A percentile compares a stretch with the other conserved stretches of the same genome.
Conservation (phyloP, 2,797 vertebrate species). For the Loris lydekkerianus region DNA sequence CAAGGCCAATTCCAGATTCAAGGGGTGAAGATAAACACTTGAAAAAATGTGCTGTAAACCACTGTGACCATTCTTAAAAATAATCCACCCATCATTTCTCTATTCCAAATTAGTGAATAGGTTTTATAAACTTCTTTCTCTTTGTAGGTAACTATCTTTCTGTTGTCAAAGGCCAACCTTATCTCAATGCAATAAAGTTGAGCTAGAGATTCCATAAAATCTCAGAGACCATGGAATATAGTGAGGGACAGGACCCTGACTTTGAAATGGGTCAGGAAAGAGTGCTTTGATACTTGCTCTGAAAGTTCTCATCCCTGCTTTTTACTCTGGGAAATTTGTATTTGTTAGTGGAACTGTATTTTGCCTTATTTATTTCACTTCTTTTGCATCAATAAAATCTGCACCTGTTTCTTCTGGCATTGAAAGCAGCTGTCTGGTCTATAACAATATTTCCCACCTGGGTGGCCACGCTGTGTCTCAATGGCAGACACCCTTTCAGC, state of each 20-base stretch:
- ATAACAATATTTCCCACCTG: conserved; percentile 85
- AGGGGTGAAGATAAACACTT: neutral
- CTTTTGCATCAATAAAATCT: conserved; percentile 86
- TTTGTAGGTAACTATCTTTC: neutral
- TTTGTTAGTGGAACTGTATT: conserved; percentile 73
- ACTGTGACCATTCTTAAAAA: neutral
- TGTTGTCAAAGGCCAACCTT: neutral
- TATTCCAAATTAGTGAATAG: neutral
- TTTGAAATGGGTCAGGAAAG: neutral
- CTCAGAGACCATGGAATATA: neutral
- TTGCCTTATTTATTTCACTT: conserved; percentile 85
- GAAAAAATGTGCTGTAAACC: conserved; percentile 2
- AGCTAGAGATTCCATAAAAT: neutral
- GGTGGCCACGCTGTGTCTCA: conserved; percentile 78
- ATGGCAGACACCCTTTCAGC: conserved; percentile 68
- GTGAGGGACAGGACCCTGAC: neutral
- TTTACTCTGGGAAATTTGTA: conserved; percentile 75
- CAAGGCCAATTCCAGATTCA: neutral
- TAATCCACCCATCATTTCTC: neutral
- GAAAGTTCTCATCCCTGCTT: neutral
- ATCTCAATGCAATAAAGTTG: neutral
- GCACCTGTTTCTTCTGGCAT: conserved; percentile 89
- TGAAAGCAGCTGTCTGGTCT: conserved; percentile 79
- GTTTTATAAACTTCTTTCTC: neutral
- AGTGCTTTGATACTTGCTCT: neutral